Evolutionary conservation across 2,113 vertebrate genomes (phyloP).

Genomic region (Bos indicus): DNA sequence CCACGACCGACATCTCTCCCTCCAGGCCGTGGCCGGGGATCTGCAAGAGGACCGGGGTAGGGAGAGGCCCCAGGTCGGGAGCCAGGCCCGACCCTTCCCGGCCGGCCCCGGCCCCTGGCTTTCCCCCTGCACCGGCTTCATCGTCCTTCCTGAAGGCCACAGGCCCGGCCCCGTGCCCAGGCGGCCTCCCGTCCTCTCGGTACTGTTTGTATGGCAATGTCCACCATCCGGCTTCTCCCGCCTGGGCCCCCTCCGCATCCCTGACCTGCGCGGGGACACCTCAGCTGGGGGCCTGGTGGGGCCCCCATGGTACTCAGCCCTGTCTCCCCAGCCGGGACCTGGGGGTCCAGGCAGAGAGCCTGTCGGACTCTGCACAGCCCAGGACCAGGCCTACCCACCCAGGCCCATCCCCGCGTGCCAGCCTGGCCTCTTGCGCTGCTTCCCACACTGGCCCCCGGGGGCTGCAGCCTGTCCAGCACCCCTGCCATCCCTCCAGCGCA

Average conservation of each 20-base stretch:
- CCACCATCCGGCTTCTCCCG: neutral
- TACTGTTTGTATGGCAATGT: neutral
- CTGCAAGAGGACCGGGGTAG: constrained; percentile 68
- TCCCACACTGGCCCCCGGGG: constrained; percentile 77
- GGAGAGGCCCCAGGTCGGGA: neutral
- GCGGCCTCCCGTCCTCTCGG: no score
- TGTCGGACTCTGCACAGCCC: fast-evolving
- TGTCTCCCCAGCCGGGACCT: neutral
- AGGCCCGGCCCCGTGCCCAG: neutral
- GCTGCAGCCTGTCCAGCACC: constrained; percentile 6
- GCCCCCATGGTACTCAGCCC: neutral
- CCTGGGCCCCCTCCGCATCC: neutral
- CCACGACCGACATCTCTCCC: constrained; percentile 93
- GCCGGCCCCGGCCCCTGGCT: fast-evolving
- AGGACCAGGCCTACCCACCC: neutral
- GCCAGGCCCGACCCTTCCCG: neutral
- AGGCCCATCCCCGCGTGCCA: fast-evolving
- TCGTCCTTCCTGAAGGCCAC: neutral
- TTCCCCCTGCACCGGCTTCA: neutral
- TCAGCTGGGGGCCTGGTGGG: neutral
- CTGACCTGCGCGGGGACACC: neutral
- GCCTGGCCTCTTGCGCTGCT: neutral
- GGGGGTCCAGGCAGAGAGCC: neutral
- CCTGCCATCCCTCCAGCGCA: neutral
- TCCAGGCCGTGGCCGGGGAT: constrained; percentile 86